phyloP scores from a whole-genome alignment of 2,113 vertebrate genomes.

The Anolis carolinensis region DNA sequence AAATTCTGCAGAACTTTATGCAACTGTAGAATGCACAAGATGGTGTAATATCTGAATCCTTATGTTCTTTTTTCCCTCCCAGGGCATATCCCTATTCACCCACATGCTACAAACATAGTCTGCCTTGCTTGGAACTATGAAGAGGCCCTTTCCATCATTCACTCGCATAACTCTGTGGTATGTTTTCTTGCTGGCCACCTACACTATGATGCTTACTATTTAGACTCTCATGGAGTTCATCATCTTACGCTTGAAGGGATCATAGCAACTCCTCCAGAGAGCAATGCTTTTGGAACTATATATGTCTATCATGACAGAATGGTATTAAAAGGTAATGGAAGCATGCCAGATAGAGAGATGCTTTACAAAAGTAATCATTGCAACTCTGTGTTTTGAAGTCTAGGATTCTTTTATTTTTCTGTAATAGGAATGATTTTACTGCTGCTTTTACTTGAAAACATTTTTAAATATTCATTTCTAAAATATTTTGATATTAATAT shows the following conservation, averaged over 20 bases:
- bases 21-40: not conserved
- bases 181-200: slow-evolving; percentile 90
- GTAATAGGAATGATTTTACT: not conserved
- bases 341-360: slow-evolving; percentile 80
- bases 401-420: not conserved
- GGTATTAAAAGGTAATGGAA: slow-evolving; percentile 87
- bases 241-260: slow-evolving; percentile 88
- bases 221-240: slow-evolving; percentile 83
- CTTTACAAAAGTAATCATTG: slow-evolving; percentile 54
- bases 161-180: slow-evolving; percentile 84
- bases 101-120: slow-evolving; percentile 72
- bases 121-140: slow-evolving; percentile 91
- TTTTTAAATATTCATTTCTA: not conserved
- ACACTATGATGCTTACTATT: slow-evolving; percentile 85
- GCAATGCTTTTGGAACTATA: slow-evolving; percentile 86
- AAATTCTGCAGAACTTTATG: not conserved
- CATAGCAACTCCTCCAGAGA: slow-evolving; percentile 86
- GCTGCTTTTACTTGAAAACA: not conserved
- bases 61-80: slow-evolving; percentile 36
- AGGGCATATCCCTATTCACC: slow-evolving; percentile 93
- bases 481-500: not conserved
- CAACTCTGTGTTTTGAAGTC: not conserved
- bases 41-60: slow-evolving; percentile 9
- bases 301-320: slow-evolving; percentile 87
- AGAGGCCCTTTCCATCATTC: slow-evolving; percentile 78